Evolutionary conservation across 2,888 invertebrate species (phyloP).

Genomic region (Gymnocheta viridis): DNA sequence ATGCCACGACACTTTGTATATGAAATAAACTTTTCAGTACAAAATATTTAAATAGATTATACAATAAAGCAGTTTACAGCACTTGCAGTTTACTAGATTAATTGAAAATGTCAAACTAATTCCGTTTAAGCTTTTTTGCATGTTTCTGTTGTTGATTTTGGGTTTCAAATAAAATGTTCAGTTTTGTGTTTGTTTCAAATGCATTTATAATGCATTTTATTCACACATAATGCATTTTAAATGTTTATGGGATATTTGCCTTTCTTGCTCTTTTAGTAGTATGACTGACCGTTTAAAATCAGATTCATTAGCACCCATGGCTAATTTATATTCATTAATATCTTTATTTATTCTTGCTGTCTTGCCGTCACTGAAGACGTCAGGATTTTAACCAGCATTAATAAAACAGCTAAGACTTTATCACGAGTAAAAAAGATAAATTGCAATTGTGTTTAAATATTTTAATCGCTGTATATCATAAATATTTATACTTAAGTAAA

Average conservation of each 20-base stretch:
- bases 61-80: conserved; percentile 18
- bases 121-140: conserved; percentile 43
- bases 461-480: background rate
- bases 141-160: background rate
- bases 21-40: conserved; percentile 38
- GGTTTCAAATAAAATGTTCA: conserved; percentile 12
- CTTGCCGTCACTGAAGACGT: background rate
- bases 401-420: conserved; percentile 11
- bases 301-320: conserved; percentile 31
- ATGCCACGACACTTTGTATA: conserved; percentile 56
- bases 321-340: conserved; percentile 4
- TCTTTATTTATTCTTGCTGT: conserved; percentile 14
- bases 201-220: background rate
- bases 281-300: conserved; percentile 2
- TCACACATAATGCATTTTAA: background rate
- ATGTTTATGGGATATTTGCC: background rate
- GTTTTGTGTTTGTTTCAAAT: conserved; percentile 2
- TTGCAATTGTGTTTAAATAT: background rate
- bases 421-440: conserved; percentile 18
- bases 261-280: background rate
- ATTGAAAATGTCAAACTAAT: conserved; percentile 68
- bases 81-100: conserved; percentile 59
- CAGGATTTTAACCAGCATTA: conserved; percentile 12
- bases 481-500: background rate
- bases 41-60: conserved; percentile 39